These are phyloP conservation scores for Tridacna crocea DNA, from an alignment of 2,888 invertebrate genomes.

Conservation along the genomic window DNA sequence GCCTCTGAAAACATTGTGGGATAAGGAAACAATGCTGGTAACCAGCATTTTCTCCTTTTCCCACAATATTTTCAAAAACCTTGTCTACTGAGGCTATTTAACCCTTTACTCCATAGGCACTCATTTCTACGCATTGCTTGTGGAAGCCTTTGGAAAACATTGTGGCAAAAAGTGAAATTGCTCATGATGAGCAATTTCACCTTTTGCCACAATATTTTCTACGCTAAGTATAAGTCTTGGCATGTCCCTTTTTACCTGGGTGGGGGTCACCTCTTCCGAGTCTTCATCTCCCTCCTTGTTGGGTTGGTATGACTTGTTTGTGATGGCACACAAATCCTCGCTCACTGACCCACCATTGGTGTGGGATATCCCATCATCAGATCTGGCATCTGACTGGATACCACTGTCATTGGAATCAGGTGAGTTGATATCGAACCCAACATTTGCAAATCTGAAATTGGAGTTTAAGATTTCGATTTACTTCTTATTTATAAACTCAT, in stretches of 20 bases:
- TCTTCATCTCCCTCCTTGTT: constrained; percentile 43
- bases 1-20: too few relatives aligned
- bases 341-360: constrained; percentile 68
- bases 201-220: too few relatives aligned
- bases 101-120: too few relatives aligned
- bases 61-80: too few relatives aligned
- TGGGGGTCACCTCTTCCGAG: constrained; percentile 64
- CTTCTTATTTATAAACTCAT: neutral
- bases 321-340: constrained; percentile 76
- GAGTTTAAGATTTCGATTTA: neutral
- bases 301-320: constrained; percentile 59
- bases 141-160: too few relatives aligned
- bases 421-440: constrained; percentile 80
- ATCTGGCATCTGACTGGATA: constrained; percentile 81
- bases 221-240: neutral
- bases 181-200: too few relatives aligned
- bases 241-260: constrained; percentile 49
- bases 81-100: too few relatives aligned
- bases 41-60: too few relatives aligned
- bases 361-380: constrained; percentile 70
- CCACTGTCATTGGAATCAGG: constrained; percentile 84
- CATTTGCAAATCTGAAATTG: constrained; percentile 60
- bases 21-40: too few relatives aligned
- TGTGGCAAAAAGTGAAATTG: too few relatives aligned
- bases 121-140: too few relatives aligned